Percentiles rank a stretch among this genome's conserved stretches.
Conservation (phyloP, 2,797 vertebrate species). For the Hippocampus kuda region DNA sequence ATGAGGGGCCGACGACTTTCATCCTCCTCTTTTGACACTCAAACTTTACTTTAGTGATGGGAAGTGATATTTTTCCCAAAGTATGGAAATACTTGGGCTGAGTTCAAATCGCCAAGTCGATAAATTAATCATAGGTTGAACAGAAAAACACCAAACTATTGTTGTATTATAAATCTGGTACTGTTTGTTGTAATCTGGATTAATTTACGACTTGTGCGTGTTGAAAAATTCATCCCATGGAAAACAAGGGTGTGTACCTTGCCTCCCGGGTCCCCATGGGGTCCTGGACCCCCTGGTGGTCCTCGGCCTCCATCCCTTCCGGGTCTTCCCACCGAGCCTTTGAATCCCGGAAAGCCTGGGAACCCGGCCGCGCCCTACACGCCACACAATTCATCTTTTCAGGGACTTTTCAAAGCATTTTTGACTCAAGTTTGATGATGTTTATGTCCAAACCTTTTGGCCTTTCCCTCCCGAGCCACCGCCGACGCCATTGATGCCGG, state of each 20-base stretch:
- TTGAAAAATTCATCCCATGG: too few relatives aligned
- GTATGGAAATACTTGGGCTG: not conserved
- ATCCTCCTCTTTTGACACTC: not conserved
- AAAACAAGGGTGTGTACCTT: conserved; percentile 60
- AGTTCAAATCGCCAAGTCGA: too few relatives aligned
- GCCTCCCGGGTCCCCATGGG: conserved; percentile 62
- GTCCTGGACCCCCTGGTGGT: conserved; percentile 59
- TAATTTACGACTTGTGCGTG: too few relatives aligned
- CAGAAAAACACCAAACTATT: too few relatives aligned
- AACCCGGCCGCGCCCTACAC: conserved; percentile 73
- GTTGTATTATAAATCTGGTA: too few relatives aligned
- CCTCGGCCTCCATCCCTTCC: conserved; percentile 65
- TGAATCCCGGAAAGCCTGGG: conserved; percentile 77
- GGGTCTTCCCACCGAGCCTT: conserved; percentile 68
- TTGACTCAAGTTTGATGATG: too few relatives aligned
- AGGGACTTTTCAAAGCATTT: too few relatives aligned
- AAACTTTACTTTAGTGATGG: not conserved
- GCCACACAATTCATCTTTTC: not conserved
- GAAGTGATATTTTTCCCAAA: not conserved
- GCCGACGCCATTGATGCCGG: conserved; percentile 57
- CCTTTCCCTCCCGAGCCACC: conserved; percentile 37
- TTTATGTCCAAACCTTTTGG: too few relatives aligned
- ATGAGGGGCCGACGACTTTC: not conserved
- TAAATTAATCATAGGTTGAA: too few relatives aligned
- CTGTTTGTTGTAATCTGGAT: too few relatives aligned